Base-by-base conservation (phyloP, 2,888 invertebrate genomes). In the Carcina quercana region DNA sequence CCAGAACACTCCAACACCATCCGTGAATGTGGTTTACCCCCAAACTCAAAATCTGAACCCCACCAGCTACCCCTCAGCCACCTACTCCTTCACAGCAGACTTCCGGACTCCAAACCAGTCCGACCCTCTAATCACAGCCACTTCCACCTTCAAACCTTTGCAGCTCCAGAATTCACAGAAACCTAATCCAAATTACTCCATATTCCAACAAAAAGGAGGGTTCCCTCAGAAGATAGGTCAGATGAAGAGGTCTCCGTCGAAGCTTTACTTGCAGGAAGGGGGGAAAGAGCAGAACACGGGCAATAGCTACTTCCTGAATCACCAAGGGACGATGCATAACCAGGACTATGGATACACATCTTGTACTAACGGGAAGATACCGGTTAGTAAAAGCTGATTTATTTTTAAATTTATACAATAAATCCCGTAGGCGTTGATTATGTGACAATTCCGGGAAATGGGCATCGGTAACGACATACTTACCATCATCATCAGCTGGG, bases 71-170 rank as follows among this genome's bases (percentile, higher is more conserved):
- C 86, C 88, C 0, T 89, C 91, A 25, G 89, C 92, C 15, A 93
- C 93, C 0, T 94, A 93, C 55, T 93, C 93, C 25, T 93, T 94
- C 67, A 93, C 93, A 2, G 93, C 94, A 0, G 93, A 94, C 67
- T 92, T 93, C 64, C 76, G 93, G 20, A 79, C 92, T 0, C 89
- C 89, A 0, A 79, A 65, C 55, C 86, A 87, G 50, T 86, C 87
- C 5, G 82, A 85, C 12, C 86, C 87, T 0, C 58, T 87, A 8
- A 79, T 87, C 24, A 82, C 86, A 1, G 83, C 86, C 1, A 65
- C 79, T 0, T 83, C 84, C 0, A 82, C 86, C 6, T 88, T 88
- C 53, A 86, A 89, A 53, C 86, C 87, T 0, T 57, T 88, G 0
- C 69, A 86, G 10, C 65, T 87, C 25, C 69, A 85, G 34, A 78